These are phyloP conservation scores for Bradysia coprophila DNA, from an alignment of 1,140 invertebrate genomes.

Conservation along the genomic window DNA sequence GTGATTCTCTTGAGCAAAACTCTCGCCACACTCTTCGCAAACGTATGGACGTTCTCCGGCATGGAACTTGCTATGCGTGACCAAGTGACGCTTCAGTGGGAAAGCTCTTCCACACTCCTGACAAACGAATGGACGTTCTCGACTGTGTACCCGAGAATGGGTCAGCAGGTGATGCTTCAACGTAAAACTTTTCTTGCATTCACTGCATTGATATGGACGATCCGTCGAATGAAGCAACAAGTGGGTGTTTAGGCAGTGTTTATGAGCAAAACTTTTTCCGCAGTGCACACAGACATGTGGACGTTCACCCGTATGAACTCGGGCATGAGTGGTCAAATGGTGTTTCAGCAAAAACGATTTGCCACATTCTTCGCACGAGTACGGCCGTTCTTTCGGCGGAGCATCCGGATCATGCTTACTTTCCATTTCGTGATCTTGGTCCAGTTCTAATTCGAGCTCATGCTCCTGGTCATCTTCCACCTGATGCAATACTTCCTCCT, in stretches of 20 bases:
- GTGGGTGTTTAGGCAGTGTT: constrained; percentile 68
- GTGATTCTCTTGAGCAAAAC: constrained; percentile 67
- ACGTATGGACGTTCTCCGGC: constrained; percentile 72
- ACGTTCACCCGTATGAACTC: constrained; percentile 61
- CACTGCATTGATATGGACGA: constrained; percentile 59
- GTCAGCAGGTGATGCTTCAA: constrained; percentile 62
- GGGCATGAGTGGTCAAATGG: constrained; percentile 58
- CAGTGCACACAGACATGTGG: constrained; percentile 69
- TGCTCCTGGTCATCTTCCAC: neutral
- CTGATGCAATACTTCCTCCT: constrained; percentile 23
- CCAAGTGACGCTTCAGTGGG: constrained; percentile 60
- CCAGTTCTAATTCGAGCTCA: neutral
- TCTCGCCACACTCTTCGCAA: constrained; percentile 73
- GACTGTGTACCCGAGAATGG: constrained; percentile 52
- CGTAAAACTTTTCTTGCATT: constrained; percentile 75
- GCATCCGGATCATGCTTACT: neutral
- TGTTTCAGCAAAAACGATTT: constrained; percentile 68
- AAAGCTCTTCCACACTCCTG: constrained; percentile 62
- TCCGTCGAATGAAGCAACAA: constrained; percentile 60
- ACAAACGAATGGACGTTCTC: constrained; percentile 64
- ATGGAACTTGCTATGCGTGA: constrained; percentile 72
- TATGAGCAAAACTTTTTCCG: constrained; percentile 69
- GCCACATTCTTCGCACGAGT: constrained; percentile 61
- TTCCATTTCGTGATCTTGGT: neutral
- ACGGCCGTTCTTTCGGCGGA: constrained; percentile 47